phyloP scores from a whole-genome alignment of 2,797 vertebrate species.

The Chaetodon trifasciatus region DNA sequence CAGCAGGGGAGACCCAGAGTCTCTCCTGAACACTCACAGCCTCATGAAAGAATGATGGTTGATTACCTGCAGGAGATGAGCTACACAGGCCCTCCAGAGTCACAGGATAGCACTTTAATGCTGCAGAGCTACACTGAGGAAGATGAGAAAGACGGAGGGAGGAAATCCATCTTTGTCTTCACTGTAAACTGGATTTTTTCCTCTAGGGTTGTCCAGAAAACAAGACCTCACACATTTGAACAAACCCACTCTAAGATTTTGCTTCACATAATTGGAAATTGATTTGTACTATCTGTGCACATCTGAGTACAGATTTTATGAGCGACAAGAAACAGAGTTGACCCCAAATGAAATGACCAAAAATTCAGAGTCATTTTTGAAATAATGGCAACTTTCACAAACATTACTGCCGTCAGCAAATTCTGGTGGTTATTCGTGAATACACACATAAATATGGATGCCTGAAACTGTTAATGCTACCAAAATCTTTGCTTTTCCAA shows the following conservation, averaged over 20 bases:
- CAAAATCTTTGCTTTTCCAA: constrained; percentile 1
- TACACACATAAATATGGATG: background rate
- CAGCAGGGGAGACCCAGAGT: constrained; percentile 71
- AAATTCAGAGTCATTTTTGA: background rate
- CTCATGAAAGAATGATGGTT: constrained; percentile 86
- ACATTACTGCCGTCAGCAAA: background rate
- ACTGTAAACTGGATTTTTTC: constrained; percentile 18
- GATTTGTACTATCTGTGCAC: background rate
- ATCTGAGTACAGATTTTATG: background rate
- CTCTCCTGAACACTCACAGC: constrained; percentile 82
- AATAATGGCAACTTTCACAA: background rate
- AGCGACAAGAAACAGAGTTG: background rate
- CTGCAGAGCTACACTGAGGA: constrained; percentile 23
- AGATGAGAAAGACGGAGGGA: constrained; percentile 40
- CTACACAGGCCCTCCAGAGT: constrained; percentile 64
- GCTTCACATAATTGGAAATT: background rate
- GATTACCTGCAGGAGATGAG: constrained; percentile 86
- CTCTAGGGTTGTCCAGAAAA: constrained; percentile 16
- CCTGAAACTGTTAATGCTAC: constrained; percentile 1
- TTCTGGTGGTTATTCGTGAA: background rate
- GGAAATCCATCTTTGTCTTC: constrained; percentile 19
- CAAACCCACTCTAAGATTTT: background rate
- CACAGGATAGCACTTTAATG: constrained; percentile 60
- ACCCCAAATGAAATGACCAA: background rate
- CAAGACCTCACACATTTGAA: constrained; percentile 10